These are phyloP conservation scores for Litoditis marina DNA, from an alignment of 2,888 invertebrate genomes.

Conservation along the genomic window DNA sequence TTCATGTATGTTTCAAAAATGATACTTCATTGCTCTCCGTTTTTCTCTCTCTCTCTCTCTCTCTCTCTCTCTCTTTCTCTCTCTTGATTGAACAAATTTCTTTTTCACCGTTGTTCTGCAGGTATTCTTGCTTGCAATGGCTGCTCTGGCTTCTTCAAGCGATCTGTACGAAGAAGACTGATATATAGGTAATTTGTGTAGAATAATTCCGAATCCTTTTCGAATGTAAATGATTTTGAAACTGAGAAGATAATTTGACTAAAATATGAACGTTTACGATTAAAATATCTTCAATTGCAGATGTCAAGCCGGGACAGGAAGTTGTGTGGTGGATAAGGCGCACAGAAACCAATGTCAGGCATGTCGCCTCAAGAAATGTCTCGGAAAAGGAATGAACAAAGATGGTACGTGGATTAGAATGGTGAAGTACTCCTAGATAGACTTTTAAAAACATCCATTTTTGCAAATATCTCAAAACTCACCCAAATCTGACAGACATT, in stretches of 20 bases:
- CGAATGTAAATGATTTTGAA: not conserved
- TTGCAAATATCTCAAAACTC: too few relatives aligned
- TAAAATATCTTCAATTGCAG: conserved; percentile 6
- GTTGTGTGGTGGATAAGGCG: conserved; percentile 95
- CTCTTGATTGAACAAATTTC: too few relatives aligned
- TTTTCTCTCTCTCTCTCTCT: too few relatives aligned
- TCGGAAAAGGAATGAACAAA: conserved; percentile 99
- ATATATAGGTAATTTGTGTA: conserved; percentile 48
- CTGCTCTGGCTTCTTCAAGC: conserved; percentile 75
- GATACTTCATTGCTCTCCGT: too few relatives aligned
- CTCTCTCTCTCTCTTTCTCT: too few relatives aligned
- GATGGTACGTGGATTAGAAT: conserved; percentile 73
- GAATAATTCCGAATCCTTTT: too few relatives aligned
- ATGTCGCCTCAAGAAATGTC: conserved; percentile 93
- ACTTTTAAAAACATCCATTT: too few relatives aligned
- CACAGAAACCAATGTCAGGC: conserved; percentile 99
- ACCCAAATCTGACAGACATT: too few relatives aligned
- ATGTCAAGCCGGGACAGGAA: conserved; percentile 96
- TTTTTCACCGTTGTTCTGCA: conserved; percentile 65
- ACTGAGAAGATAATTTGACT: not conserved
- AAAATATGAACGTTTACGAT: too few relatives aligned
- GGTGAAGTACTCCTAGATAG: not conserved
- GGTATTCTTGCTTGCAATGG: conserved; percentile 98
- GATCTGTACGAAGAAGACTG: conserved; percentile 52
- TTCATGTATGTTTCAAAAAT: too few relatives aligned